phyloP scores from a whole-genome alignment of 2,113 vertebrate genomes.

The Xiphias gladius region DNA sequence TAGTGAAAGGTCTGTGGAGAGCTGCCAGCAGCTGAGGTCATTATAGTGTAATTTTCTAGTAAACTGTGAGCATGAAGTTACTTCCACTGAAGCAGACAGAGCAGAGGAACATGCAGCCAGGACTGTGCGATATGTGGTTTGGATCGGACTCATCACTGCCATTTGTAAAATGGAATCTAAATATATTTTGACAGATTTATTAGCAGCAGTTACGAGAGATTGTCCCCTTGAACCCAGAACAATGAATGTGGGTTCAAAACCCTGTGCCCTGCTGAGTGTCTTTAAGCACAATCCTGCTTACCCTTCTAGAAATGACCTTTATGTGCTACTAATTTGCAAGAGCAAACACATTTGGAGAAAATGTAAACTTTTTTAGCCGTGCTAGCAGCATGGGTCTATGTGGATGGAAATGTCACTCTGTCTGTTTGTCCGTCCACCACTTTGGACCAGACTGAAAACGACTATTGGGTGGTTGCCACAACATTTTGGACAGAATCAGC shows the following conservation, averaged over 20 bases:
- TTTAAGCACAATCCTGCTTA: background rate
- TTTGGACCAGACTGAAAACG: background rate
- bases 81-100: conserved; percentile 56
- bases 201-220: background rate
- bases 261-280: background rate
- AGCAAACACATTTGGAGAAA: background rate
- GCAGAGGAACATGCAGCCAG: conserved; percentile 20
- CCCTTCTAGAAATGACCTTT: background rate
- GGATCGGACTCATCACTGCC: background rate
- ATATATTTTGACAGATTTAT: background rate
- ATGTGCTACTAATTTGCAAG: background rate
- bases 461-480: background rate
- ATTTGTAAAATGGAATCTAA: background rate
- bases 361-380: background rate
- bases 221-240: background rate
- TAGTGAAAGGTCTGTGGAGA: conserved; percentile 52
- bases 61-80: conserved; percentile 53
- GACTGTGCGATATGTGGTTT: conserved; percentile 8
- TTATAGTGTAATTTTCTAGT: conserved; percentile 54
- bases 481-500: too few relatives aligned
- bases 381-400: background rate
- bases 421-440: background rate
- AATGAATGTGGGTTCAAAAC: background rate
- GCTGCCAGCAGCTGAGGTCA: conserved; percentile 69
- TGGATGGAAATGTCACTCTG: background rate